Percentiles rank a stretch among this genome's conserved stretches.
phyloP scores from a whole-genome alignment of 2,888 invertebrate genomes.

The Hololepta plana region DNA sequence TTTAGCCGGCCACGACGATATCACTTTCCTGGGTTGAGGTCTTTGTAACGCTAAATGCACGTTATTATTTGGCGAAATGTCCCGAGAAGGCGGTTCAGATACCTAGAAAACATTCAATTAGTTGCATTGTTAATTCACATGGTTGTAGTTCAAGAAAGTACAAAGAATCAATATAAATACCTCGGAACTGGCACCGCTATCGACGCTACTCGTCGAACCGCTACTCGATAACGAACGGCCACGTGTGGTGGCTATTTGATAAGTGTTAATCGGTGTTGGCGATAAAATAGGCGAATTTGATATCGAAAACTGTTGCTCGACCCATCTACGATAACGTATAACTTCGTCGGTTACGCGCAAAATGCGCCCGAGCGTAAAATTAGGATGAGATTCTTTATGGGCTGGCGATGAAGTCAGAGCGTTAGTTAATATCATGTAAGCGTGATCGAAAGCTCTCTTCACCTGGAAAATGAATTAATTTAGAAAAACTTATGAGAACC shows the following conservation, averaged over 20 bases:
- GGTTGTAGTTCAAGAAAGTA: constrained; percentile 1
- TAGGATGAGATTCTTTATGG: background rate
- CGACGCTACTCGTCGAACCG: constrained; percentile 24
- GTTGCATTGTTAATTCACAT: too few species aligned
- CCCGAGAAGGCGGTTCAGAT: constrained; percentile 23
- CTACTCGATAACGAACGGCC: constrained; percentile 22
- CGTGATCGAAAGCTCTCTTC: constrained; percentile 91
- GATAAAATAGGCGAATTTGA: constrained; percentile 12
- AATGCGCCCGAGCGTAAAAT: constrained; percentile 71
- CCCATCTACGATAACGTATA: constrained; percentile 49
- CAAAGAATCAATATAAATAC: constrained; percentile 14
- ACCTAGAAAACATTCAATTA: constrained; percentile 17
- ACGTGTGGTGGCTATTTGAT: constrained; percentile 11
- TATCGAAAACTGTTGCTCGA: constrained; percentile 30
- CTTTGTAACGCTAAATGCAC: constrained; percentile 14
- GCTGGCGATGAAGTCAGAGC: constrained; percentile 44
- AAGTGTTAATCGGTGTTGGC: constrained; percentile 12
- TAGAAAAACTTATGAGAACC: too few species aligned
- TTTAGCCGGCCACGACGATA: too few species aligned
- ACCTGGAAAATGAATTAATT: too few species aligned
- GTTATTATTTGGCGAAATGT: constrained; percentile 23
- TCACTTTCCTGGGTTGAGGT: constrained; percentile 8
- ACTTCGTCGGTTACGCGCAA: constrained; percentile 89
- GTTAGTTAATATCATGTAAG: constrained; percentile 68
- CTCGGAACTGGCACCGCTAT: constrained; percentile 24